phyloP scores from a whole-genome alignment of 2,797 vertebrate genomes.

The Neostethus bicornis region DNA sequence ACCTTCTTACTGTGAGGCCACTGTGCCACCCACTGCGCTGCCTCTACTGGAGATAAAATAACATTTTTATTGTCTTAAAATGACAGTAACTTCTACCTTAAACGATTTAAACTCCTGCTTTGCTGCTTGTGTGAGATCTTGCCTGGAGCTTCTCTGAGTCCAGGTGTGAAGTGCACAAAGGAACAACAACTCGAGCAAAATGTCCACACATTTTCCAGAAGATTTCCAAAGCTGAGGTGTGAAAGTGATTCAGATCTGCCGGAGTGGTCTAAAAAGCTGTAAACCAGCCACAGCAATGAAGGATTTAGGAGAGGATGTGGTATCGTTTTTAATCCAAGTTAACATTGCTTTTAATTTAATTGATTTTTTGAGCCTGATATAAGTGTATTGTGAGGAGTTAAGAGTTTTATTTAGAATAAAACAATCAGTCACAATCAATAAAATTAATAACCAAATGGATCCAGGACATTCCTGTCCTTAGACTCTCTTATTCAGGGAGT shows the following conservation, averaged over 20 bases:
- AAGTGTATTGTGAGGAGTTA: too few relatives aligned
- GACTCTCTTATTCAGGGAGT: too few relatives aligned
- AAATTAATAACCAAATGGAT: too few relatives aligned
- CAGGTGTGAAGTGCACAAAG: not conserved
- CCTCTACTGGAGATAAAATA: not conserved
- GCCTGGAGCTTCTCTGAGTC: not conserved
- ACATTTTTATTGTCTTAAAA: not conserved
- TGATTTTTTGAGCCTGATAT: too few relatives aligned
- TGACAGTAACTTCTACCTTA: not conserved
- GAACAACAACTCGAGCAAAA: not conserved
- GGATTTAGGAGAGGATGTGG: constrained; percentile 6
- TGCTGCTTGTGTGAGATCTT: not conserved
- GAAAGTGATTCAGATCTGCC: not conserved
- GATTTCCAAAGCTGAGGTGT: not conserved
- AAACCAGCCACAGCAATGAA: constrained; percentile 11
- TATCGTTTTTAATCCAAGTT: too few relatives aligned
- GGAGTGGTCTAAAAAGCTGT: constrained; percentile 25
- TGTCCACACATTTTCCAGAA: not conserved
- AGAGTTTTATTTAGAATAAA: too few relatives aligned
- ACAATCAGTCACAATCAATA: too few relatives aligned
- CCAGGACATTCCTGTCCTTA: too few relatives aligned
- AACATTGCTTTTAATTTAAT: too few relatives aligned
- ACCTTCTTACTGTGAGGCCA: too few relatives aligned
- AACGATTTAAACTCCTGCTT: not conserved
- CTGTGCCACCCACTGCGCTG: too few relatives aligned